Base-by-base conservation (phyloP, 2,888 invertebrate species). In the Monoplex corrugatus region DNA sequence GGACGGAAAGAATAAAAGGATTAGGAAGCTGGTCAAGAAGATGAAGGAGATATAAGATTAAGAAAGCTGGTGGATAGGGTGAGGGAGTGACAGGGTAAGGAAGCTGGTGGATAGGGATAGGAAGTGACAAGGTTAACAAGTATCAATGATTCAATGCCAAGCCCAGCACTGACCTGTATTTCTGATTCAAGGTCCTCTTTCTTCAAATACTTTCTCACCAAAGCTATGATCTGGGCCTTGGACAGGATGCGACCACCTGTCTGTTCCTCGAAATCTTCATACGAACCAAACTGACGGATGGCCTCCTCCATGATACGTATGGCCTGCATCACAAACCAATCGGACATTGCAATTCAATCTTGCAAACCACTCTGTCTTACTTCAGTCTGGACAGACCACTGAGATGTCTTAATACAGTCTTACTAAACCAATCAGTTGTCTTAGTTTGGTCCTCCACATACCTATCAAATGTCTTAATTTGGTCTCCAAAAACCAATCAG, bases 181-280 rank as follows among this genome's bases (percentile, higher is more conserved):
- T 94, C 93, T 32, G 93, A 90, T 86, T 93, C 94, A 50, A 94
- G 85, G 10, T 93, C 92, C 57, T 94, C 94, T n/a, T 93, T 92
- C 80, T 92, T 93, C 45, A 94, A 88, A 80, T 92, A 95, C 50
- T 92, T 93, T 90, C 43, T 57, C 16, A 94, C 93, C n/a, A 93
- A 63, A 8, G 91, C 91, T 86, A 92, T 88, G 40, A 95, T 95
- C 83, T 94, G 93, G 32, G 92, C 86, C 57, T 93, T 88, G 32
- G 91, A 92, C 86, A 95, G 89, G 86, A 94, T 90, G 57, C 92
- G 92, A 0, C 95, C 95, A 0, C 95, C 95, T 16, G 94, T 94
- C 82, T 91, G 90, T 84, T 93, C 93, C 84, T 94, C 95, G 93
- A 94, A 95, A 50, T 93, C 91, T 89, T 95, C 95, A 91, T 94